phyloP scores from a whole-genome alignment of 2,888 invertebrate genomes.

The Tenthredo distinguenda region DNA sequence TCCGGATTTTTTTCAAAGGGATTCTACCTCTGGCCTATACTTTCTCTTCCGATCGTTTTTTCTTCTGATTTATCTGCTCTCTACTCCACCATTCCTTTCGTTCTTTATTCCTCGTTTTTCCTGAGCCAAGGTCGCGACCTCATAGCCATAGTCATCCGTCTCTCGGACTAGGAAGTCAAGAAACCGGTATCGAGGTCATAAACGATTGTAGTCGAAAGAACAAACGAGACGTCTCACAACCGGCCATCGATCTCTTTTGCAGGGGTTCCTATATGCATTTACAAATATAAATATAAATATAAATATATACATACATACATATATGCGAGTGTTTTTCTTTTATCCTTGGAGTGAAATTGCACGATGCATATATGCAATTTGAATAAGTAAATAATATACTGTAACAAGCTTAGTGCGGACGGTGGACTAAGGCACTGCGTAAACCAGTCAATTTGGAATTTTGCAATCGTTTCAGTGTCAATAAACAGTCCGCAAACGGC shows the following conservation, averaged over 20 bases:
- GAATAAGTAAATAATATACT: constrained; percentile 1
- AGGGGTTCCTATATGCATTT: neutral
- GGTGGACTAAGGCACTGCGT: neutral
- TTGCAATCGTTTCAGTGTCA: constrained; percentile 23
- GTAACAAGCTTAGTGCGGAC: neutral
- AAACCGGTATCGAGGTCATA: constrained; percentile 36
- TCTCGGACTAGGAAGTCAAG: constrained; percentile 41
- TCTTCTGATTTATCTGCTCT: constrained; percentile 17
- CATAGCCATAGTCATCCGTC: constrained; percentile 14
- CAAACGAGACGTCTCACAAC: neutral
- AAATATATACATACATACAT: neutral
- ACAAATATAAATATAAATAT: neutral
- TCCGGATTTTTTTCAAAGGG: neutral
- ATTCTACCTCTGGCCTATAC: neutral
- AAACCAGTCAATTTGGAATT: constrained; percentile 42
- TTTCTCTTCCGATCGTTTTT: constrained; percentile 9
- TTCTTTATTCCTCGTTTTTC: constrained; percentile 18
- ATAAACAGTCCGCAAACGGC: constrained; percentile 19
- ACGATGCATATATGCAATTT: neutral
- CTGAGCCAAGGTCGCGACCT: constrained; percentile 31
- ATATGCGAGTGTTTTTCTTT: neutral
- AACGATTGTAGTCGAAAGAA: constrained; percentile 45
- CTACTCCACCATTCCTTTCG: neutral
- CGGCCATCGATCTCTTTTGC: constrained; percentile 10
- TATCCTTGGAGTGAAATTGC: neutral